Conservation (phyloP, 1,140 invertebrate genomes). For the Brachionus rubens region DNA sequence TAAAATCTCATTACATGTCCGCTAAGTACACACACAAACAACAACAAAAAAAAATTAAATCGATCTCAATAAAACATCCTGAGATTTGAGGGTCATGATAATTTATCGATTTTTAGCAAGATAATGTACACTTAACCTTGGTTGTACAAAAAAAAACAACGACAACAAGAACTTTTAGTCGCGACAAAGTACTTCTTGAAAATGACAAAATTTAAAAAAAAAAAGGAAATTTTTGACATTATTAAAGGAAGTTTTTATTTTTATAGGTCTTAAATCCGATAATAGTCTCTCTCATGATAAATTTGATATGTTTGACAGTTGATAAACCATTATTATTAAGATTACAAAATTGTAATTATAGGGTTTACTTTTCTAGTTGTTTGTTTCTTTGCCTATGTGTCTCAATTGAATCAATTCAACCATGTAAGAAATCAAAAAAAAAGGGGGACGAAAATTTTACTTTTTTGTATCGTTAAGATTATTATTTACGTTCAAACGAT, state of each 20-base stretch:
- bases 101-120: constrained; percentile 9
- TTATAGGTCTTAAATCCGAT: constrained; percentile 4
- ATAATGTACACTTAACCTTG: constrained; percentile 19
- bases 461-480: constrained; percentile 2
- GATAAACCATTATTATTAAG: constrained; percentile 33
- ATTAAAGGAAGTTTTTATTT: constrained; percentile 24
- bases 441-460: not conserved
- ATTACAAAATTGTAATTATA: constrained; percentile 21
- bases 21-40: constrained; percentile 24
- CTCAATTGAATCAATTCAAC: not conserved
- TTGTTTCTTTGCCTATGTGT: not conserved
- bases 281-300: constrained; percentile 30
- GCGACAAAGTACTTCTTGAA: constrained; percentile 27
- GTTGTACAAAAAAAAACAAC: too few species aligned
- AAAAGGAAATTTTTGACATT: not conserved
- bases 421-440: not conserved
- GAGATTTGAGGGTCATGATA: not conserved
- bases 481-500: constrained; percentile 20
- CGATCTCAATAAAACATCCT: not conserved
- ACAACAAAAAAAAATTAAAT: not conserved
- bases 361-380: not conserved
- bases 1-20: constrained; percentile 34
- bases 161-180: not conserved
- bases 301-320: constrained; percentile 41
- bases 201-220: not conserved